Conservation (phyloP, 2,888 invertebrate genomes). For the Allacma fusca region DNA sequence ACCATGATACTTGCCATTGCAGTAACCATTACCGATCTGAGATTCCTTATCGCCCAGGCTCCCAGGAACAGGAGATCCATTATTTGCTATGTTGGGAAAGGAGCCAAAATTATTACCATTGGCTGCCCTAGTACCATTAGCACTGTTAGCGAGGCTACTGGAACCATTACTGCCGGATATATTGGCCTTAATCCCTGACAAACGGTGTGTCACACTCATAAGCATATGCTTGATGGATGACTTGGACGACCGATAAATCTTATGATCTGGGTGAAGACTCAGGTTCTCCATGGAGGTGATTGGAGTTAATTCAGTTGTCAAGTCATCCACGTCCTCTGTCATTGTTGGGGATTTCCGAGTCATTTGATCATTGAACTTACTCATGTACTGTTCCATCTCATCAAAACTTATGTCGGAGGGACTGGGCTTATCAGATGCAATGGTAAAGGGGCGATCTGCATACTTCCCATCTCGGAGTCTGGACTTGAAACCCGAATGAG, state of each 20-base stretch:
- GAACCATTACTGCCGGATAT: constrained; percentile 44
- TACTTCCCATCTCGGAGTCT: constrained; percentile 64
- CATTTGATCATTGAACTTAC: constrained; percentile 60
- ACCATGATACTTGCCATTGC: constrained; percentile 20
- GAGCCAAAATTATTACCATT: constrained; percentile 56
- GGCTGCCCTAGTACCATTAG: constrained; percentile 10
- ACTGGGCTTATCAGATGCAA: constrained; percentile 73
- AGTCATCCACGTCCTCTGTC: constrained; percentile 63
- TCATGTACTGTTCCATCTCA: constrained; percentile 68
- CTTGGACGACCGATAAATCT: constrained; percentile 74
- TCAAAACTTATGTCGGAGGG: constrained; percentile 74
- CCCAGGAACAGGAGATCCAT: not conserved
- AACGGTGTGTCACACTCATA: constrained; percentile 62
- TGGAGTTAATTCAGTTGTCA: constrained; percentile 64
- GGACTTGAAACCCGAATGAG: constrained; percentile 50
- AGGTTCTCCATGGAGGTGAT: constrained; percentile 67
- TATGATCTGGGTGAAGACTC: constrained; percentile 79
- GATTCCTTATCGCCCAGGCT: constrained; percentile 8
- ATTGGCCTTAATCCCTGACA: constrained; percentile 59
- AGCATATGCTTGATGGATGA: constrained; percentile 63
- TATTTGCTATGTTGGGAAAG: constrained; percentile 48
- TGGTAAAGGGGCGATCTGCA: constrained; percentile 74
- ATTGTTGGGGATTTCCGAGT: constrained; percentile 61
- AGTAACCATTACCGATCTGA: constrained; percentile 27
- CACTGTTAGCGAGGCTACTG: constrained; percentile 43